Percentiles rank a stretch among this genome's conserved stretches.
phyloP scores from a whole-genome alignment of 2,797 vertebrate species.

The Sebastes hopkinsi region DNA sequence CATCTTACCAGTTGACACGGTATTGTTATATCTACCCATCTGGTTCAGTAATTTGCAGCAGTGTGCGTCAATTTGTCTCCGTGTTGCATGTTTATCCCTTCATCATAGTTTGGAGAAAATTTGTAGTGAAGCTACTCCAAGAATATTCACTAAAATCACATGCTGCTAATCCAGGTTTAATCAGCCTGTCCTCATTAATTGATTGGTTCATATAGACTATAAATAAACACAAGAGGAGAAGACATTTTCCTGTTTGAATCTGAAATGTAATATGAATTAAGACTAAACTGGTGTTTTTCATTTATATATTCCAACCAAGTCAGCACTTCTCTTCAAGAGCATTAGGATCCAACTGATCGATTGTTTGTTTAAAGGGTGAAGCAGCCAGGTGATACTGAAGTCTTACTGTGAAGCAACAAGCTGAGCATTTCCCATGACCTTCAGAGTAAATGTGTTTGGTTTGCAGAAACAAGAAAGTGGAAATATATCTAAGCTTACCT shows the following conservation, averaged over 20 bases:
- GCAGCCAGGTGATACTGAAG: neutral
- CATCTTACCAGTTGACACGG: neutral
- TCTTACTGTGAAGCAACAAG: neutral
- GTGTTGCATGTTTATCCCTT: neutral
- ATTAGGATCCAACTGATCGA: neutral
- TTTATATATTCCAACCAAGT: neutral
- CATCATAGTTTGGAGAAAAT: neutral
- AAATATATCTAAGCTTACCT: constrained; percentile 59
- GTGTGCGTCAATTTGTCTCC: neutral
- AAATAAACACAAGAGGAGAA: neutral
- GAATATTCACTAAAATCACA: neutral
- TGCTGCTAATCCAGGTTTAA: neutral
- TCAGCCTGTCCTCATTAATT: neutral
- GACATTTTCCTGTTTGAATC: neutral
- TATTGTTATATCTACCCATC: neutral
- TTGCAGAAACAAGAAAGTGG: neutral
- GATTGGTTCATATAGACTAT: neutral
- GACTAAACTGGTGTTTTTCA: neutral
- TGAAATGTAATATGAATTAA: neutral
- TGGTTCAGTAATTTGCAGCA: constrained; percentile 1
- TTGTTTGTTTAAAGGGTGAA: constrained; percentile 5
- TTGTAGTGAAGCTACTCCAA: neutral
- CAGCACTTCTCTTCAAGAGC: neutral
- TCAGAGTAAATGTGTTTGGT: constrained; percentile 17
- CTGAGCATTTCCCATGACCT: neutral